Evolutionary conservation across 2,888 invertebrate genomes (phyloP), one percentile per base, ranked within the genome.

Genomic region (Miltochrista miniata): DNA sequence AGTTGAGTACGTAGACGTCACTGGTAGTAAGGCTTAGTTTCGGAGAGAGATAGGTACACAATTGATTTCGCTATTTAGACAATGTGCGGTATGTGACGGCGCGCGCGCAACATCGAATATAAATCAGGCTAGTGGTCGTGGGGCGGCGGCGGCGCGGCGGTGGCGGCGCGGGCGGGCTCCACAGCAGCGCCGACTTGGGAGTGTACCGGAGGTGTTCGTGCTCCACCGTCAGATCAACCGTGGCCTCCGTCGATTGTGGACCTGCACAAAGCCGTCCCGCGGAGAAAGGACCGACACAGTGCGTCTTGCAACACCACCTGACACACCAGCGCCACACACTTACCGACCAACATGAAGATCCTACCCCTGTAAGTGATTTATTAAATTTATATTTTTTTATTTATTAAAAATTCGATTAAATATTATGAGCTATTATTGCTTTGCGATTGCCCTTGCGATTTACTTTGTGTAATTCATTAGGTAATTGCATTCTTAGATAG

Each of bases 361-460:
- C 74, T 89, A 64, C 82, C 83, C 68, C 65, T 89, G 90, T 90
- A 62, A 90, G 90, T 89, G 2, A 31, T 31, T 31, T 31, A 15
- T 50, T 13, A 4, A 2, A 11, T 35, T 24, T 7, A n/a, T 29
- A 18, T 13, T 35, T 13, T 24, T 0, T 31, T 33, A 15, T 14
- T 24, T 24, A 13, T 18, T 29, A 48, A 40, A 39, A 35, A 52
- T 44, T 60, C 52, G 48, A 41, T 44, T 48, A 52, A 51, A 36
- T 54, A 44, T 52, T 30, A 45, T 51, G 53, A 61, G 56, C 51
- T 53, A 51, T 46, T 52, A 56, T 62, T 70, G 87, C 89, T 86
- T 66, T 74, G 89, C 89, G 90, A 83, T 62, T 79, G 87, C 82
- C 65, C 70, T 79, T 85, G 89, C 88, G 89, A 87, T 51, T 30